Base-by-base conservation (phyloP, 1,140 invertebrate species). In the Uloborus diversus region DNA sequence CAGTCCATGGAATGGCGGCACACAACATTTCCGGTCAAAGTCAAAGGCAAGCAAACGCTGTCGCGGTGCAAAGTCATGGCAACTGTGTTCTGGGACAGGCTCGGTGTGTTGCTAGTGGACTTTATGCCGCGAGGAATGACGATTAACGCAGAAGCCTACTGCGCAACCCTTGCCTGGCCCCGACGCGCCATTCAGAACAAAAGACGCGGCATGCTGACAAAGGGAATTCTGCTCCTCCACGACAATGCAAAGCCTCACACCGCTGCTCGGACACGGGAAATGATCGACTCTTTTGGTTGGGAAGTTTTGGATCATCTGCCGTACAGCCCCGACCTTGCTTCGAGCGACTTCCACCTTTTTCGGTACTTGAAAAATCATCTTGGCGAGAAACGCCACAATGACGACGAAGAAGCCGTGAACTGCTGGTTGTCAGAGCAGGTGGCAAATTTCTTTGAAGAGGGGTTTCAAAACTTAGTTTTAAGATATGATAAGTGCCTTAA, bases 71-170 rank as follows among this genome's bases (percentile, higher is more conserved):
- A 85, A 68, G 57, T 85, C 35, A 71, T 86, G 73, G 76, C 79
- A 37, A 81, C 81, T 17, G 82, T 84, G 11, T 85, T 86, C 84
- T 85, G 81, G 86, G 84, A 85, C 84, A 75, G 82, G 79, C 81
- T 82, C 82, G 84, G 83, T 83, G 82, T 85, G 53, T 68, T 87
- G 5, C 84, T 86, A 71, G 85, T 85, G 75, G 86, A 89, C 85
- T 88, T 87, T 84, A 86, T 89, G 86, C 84, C 86, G 47, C 56
- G 27, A 14, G 69, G 33, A 20, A 56, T 9, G 14, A 56, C 47
- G 11, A 69, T 56, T 5, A 69, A 53, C 27, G 17, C 76, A 66
- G 37, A 13, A 32, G 64, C 25, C 7, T 80, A 83, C 35, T 75
- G 70, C 13, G 35, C 64, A 53, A 81, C 57, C 25, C 68, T 76